Percentiles rank a stretch among this genome's conserved stretches.
Evolutionary conservation across 2,113 vertebrate species (phyloP).

Genomic region (Mobula birostris): DNA sequence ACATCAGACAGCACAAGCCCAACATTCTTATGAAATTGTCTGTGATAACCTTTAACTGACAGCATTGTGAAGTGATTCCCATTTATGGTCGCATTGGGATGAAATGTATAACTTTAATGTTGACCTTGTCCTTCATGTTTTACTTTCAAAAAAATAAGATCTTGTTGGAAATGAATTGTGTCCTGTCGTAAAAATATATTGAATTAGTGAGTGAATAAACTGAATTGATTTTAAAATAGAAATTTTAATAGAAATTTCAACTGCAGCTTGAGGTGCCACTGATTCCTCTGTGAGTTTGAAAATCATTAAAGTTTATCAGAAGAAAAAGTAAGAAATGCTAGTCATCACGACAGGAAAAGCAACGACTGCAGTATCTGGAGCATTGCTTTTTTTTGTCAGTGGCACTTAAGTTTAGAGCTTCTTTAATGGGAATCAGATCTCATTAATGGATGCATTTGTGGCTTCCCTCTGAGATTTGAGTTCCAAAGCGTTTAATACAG

Average conservation of each 20-base stretch:
- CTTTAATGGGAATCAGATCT: conserved; percentile 10
- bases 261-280: not conserved
- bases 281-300: not conserved
- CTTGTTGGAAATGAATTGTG: not conserved
- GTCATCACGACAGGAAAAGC: not conserved
- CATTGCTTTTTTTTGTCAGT: not conserved
- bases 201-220: not conserved
- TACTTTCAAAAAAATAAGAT: not conserved
- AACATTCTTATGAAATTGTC: not conserved
- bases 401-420: not conserved
- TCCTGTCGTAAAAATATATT: not conserved
- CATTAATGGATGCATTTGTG: not conserved
- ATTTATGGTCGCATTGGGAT: not conserved
- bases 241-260: not conserved
- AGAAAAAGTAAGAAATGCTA: not conserved
- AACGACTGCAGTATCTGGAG: not conserved
- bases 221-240: not conserved
- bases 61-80: not conserved
- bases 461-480: not conserved
- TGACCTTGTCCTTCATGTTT: not conserved
- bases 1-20: not conserved
- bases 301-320: not conserved
- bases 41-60: not conserved
- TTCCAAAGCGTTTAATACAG: not conserved
- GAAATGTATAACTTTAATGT: not conserved